phyloP scores from a whole-genome alignment of 2,113 vertebrate species.

The Formicarius rufipectus region DNA sequence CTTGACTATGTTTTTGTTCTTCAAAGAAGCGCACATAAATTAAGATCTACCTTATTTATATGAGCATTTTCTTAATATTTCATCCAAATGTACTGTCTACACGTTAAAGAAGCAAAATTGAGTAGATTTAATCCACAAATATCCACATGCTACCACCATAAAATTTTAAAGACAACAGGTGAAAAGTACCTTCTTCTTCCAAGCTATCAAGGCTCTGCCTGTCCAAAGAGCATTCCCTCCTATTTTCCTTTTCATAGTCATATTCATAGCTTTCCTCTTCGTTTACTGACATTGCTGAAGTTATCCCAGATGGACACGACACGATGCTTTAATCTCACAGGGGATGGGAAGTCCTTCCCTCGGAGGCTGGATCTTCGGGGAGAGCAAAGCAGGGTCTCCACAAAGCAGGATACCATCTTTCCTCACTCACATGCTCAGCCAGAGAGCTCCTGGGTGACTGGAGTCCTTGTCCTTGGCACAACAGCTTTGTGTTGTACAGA shows the following conservation, averaged over 20 bases:
- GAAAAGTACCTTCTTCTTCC: slow-evolving; percentile 85
- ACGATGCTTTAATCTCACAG: not conserved
- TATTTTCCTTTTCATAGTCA: slow-evolving; percentile 51
- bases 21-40: not conserved
- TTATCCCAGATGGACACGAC: not conserved
- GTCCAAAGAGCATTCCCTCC: not conserved
- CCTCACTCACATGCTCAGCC: slow-evolving; percentile 56
- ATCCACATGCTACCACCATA: not conserved
- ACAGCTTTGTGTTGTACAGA: not conserved
- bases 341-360: slow-evolving; percentile 13
- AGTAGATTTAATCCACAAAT: not conserved
- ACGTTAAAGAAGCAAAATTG: not conserved
- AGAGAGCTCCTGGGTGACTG: not conserved
- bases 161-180: not conserved
- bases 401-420: slow-evolving; percentile 48
- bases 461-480: not conserved
- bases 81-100: not conserved
- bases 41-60: not conserved
- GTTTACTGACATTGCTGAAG: slow-evolving; percentile 73
- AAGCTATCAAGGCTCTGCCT: slow-evolving; percentile 63
- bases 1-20: not conserved
- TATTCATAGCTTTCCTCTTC: slow-evolving; percentile 79
- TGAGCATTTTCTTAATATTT: not conserved
- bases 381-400: slow-evolving; percentile 30
- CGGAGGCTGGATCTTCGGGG: not conserved